phyloP scores from a whole-genome alignment of 2,113 vertebrate species.

The Coturnix japonica region DNA sequence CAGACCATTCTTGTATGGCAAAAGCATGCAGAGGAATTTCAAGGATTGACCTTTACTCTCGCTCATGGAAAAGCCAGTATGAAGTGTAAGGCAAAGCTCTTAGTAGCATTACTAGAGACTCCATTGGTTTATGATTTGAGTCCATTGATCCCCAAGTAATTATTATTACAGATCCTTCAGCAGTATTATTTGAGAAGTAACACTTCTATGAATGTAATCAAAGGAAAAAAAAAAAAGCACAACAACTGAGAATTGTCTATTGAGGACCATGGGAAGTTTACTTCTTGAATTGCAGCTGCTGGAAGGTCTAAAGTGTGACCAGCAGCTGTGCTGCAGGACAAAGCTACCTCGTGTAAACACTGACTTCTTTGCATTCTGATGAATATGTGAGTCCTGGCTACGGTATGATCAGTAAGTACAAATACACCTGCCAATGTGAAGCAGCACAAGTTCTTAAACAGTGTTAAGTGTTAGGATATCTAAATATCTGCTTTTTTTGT shows the following conservation, averaged over 20 bases:
- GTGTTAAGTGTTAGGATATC: background rate
- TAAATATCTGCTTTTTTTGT: background rate
- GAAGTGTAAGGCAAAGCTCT: background rate
- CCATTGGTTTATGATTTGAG: background rate
- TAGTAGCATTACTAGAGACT: background rate
- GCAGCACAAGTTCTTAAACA: background rate
- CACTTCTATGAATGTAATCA: background rate
- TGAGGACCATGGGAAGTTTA: background rate
- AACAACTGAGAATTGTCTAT: background rate
- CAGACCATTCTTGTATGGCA: background rate
- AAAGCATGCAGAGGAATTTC: background rate
- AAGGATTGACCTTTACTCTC: background rate
- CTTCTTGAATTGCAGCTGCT: conserved; percentile 33
- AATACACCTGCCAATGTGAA: background rate
- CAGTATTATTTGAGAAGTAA: background rate
- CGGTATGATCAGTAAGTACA: background rate
- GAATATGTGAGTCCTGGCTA: background rate
- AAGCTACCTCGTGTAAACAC: rapidly evolving
- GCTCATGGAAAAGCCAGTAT: background rate
- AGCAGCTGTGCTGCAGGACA: background rate
- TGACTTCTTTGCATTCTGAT: rapidly evolving
- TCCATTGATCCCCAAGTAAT: background rate
- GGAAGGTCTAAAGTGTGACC: background rate
- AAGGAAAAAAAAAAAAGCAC: background rate
- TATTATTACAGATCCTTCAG: background rate